A percentile compares a stretch with the other conserved stretches of the same genome.
Evolutionary conservation across 2,113 vertebrate genomes (phyloP).

Genomic region (Vicugna pacos): DNA sequence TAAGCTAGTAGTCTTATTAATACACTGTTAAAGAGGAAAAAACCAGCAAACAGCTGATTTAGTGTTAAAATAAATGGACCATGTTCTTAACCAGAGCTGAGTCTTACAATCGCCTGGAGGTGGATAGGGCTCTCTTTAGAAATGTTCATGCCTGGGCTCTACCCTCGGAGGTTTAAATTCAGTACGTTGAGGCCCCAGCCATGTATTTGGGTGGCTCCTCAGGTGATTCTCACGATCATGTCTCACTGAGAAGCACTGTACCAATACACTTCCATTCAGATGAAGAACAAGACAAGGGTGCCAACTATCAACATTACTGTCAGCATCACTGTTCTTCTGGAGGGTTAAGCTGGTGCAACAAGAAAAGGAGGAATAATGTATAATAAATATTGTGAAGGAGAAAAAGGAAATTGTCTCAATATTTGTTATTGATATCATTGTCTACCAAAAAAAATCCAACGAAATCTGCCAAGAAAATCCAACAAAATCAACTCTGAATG

Average conservation of each 20-base stretch:
- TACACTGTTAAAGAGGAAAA: not conserved
- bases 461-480: not conserved
- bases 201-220: not conserved
- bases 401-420: not conserved
- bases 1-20: conserved; percentile 37
- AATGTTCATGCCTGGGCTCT: not conserved
- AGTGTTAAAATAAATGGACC: not conserved
- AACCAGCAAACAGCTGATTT: not conserved
- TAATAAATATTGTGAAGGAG: not conserved
- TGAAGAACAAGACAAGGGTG: not conserved
- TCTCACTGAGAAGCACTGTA: not conserved
- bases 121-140: not conserved
- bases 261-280: not conserved
- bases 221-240: not conserved
- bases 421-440: conserved; percentile 10
- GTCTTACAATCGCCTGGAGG: not conserved
- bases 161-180: not conserved
- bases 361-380: conserved; percentile 4
- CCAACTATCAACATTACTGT: not conserved
- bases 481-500: conserved; percentile 31
- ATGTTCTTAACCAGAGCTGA: not conserved
- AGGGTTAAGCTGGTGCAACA: conserved; percentile 9
- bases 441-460: not conserved
- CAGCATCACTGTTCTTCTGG: not conserved
- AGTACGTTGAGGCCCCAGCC: not conserved